Conservation (phyloP, 2,888 invertebrate genomes). For the Lacanobia wlatinum region DNA sequence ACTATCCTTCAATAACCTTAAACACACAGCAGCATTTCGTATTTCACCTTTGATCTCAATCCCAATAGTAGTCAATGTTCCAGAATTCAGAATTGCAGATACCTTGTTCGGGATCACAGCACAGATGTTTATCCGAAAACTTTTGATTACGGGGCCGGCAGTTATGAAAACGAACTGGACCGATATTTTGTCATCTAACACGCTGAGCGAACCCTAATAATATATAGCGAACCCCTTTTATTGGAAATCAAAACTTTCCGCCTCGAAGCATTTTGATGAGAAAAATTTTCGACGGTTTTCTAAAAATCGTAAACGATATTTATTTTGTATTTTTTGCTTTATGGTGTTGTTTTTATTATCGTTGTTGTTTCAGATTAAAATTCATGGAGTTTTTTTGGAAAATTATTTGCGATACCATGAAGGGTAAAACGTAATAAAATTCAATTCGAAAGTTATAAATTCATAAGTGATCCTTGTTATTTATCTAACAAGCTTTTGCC, state of each 20-base stretch:
- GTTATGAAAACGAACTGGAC: constrained; percentile 68
- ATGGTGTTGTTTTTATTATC: constrained; percentile 41
- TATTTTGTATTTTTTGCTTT: constrained; percentile 39
- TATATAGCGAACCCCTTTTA: constrained; percentile 65
- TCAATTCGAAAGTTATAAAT: not conserved
- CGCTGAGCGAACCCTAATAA: constrained; percentile 61
- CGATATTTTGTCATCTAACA: constrained; percentile 70
- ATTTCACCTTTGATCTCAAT: constrained; percentile 13
- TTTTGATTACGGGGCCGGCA: constrained; percentile 70
- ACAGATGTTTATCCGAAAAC: constrained; percentile 70
- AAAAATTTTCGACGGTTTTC: constrained; percentile 51
- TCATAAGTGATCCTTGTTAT: not conserved
- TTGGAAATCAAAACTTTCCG: constrained; percentile 68
- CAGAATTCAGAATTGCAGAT: constrained; percentile 50
- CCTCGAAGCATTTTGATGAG: constrained; percentile 60
- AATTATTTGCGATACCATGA: not conserved
- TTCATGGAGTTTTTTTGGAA: constrained; percentile 28
- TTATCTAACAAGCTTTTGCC: no score
- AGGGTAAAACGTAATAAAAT: not conserved
- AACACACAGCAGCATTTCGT: constrained; percentile 24
- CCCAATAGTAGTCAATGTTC: constrained; percentile 18
- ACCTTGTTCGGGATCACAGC: constrained; percentile 54
- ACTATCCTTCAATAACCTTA: constrained; percentile 40
- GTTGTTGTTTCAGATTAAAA: constrained; percentile 49
- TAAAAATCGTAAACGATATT: constrained; percentile 53